phyloP scores from a whole-genome alignment of 2,888 invertebrate species.

The Harmothoe impar region DNA sequence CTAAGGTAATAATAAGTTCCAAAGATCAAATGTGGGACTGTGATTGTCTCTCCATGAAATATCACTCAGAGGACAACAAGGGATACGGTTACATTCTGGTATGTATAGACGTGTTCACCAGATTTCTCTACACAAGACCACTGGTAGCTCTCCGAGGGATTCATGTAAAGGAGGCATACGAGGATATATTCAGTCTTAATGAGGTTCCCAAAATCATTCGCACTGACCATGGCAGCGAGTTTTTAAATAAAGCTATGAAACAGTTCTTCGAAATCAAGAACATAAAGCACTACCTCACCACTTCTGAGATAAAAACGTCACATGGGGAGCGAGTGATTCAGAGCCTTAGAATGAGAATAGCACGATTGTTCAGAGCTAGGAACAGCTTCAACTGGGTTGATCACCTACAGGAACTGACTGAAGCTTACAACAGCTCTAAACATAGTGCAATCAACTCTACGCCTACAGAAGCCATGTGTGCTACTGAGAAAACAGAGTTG shows the following conservation, averaged over 20 bases:
- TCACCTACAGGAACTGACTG: not conserved
- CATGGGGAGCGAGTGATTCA: not conserved
- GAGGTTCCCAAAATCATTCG: not conserved
- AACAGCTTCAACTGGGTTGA: not conserved
- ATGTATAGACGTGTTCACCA: not conserved
- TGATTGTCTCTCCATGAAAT: not conserved
- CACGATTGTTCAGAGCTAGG: not conserved
- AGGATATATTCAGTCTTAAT: not conserved
- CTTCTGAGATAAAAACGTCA: not conserved
- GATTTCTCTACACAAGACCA: slow-evolving; percentile 12
- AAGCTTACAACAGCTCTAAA: not conserved
- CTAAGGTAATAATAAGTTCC: not conserved
- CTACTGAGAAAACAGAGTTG: not conserved
- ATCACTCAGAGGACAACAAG: not conserved
- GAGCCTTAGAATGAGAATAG: not conserved
- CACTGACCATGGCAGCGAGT: not conserved
- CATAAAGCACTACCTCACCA: not conserved
- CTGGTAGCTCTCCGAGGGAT: slow-evolving; percentile 4
- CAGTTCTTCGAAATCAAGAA: not conserved
- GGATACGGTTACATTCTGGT: not conserved
- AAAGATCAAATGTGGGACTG: slow-evolving; percentile 7
- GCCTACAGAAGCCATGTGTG: not conserved
- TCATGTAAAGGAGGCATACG: not conserved
- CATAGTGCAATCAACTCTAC: not conserved
- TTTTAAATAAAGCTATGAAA: not conserved